phyloP scores from a whole-genome alignment of 2,113 vertebrate genomes.

The Microcebus ravelobensis region DNA sequence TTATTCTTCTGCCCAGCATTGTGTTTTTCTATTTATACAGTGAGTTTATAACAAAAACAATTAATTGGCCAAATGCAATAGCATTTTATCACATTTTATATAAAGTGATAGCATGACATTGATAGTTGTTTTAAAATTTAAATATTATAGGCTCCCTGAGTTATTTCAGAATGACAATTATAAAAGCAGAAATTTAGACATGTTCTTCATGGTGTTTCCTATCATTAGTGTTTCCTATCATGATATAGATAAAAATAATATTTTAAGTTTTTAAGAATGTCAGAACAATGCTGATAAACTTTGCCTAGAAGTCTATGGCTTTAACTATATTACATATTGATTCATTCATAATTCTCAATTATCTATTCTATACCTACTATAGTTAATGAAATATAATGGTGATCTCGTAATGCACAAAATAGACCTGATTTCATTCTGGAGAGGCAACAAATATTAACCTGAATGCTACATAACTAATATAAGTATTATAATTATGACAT shows the following conservation, averaged over 20 bases:
- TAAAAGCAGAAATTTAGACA: slow-evolving; percentile 64
- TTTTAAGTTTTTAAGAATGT: background rate
- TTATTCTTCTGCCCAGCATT: slow-evolving; percentile 63
- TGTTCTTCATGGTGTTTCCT: slow-evolving; percentile 2
- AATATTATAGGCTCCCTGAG: slow-evolving; percentile 36
- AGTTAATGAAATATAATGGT: slow-evolving; percentile 26
- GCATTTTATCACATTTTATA: background rate
- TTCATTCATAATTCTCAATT: background rate
- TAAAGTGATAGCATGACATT: slow-evolving; percentile 41
- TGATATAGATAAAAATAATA: slow-evolving; percentile 34
- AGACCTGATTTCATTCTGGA: background rate
- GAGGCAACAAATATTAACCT: background rate
- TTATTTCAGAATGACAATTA: background rate
- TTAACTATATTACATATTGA: background rate
- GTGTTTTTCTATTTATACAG: slow-evolving; percentile 48
- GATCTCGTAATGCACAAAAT: background rate
- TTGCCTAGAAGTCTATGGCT: background rate
- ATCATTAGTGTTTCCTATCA: background rate
- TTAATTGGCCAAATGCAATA: background rate
- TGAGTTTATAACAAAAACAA: slow-evolving; percentile 27
- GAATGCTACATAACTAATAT: background rate
- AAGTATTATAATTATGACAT: background rate
- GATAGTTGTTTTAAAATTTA: slow-evolving; percentile 35
- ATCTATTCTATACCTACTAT: background rate
- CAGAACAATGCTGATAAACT: background rate